Evolutionary conservation across 2,113 vertebrate species (phyloP).

Genomic region (Synodontis membranacea): DNA sequence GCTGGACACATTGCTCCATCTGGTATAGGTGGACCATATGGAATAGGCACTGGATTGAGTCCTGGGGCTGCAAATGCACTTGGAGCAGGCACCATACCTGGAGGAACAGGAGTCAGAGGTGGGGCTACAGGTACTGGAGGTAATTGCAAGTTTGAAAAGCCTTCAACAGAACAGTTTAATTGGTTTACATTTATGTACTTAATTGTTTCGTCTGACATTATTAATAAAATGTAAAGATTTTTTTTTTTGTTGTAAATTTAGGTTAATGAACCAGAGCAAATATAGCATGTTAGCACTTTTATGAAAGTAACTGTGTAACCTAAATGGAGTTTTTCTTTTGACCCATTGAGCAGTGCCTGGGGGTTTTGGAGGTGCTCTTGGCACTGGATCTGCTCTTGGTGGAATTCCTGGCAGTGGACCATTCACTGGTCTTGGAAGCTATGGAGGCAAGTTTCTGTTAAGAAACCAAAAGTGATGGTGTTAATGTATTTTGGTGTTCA

Average conservation of each 20-base stretch:
- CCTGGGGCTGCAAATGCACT: constrained; percentile 58
- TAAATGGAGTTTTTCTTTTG: background rate
- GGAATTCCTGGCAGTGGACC: constrained; percentile 26
- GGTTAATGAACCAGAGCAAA: background rate
- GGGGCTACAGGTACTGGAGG: constrained; percentile 58
- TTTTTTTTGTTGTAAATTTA: no score
- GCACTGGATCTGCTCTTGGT: constrained; percentile 34
- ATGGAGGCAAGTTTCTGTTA: constrained; percentile 48
- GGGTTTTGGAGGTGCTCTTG: constrained; percentile 30
- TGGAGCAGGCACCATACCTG: constrained; percentile 44
- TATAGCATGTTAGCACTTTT: background rate
- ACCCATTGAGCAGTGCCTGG: constrained; percentile 20
- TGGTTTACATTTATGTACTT: background rate
- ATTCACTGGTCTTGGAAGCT: constrained; percentile 33
- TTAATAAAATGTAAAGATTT: background rate
- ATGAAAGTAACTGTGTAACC: background rate
- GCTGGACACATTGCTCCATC: background rate
- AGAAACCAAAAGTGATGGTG: background rate
- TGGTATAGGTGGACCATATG: background rate
- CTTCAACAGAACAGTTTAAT: background rate
- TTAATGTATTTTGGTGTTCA: background rate
- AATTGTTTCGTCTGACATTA: background rate
- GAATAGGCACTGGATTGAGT: constrained; percentile 49
- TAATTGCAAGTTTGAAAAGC: background rate
- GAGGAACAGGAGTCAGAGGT: constrained; percentile 43